Conservation (phyloP, 2,113 vertebrate species). For the Bubo bubo region DNA sequence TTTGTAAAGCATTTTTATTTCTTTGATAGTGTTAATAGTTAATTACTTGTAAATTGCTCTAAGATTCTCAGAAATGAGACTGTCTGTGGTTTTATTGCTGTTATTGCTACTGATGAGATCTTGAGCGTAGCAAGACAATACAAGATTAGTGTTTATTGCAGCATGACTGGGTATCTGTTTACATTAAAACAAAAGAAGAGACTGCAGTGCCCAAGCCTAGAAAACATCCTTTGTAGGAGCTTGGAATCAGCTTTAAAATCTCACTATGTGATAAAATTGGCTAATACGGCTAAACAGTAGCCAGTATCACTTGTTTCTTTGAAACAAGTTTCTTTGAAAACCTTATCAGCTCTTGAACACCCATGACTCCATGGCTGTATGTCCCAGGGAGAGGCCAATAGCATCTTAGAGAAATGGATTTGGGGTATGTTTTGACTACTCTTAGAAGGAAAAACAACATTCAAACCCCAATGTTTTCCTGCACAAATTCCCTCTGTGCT, state of each 20-base stretch:
- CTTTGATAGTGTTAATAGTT: neutral
- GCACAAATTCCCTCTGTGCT: neutral
- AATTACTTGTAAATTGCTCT: slow-evolving; percentile 5
- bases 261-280: neutral
- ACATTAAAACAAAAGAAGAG: neutral
- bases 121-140: neutral
- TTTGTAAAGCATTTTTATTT: neutral
- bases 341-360: neutral
- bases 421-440: neutral
- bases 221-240: neutral
- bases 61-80: neutral
- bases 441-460: neutral
- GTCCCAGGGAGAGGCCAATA: neutral
- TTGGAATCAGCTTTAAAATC: neutral
- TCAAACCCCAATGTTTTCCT: neutral
- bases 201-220: neutral
- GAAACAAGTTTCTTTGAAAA: neutral
- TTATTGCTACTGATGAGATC: neutral
- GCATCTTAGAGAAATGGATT: neutral
- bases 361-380: fast-evolving
- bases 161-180: neutral
- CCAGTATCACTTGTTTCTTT: neutral
- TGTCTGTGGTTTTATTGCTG: neutral
- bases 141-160: neutral
- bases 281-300: neutral